Percentiles rank a stretch among this genome's conserved stretches.
Evolutionary conservation across 1,140 invertebrate species (phyloP).

Genomic region (Drosophila oshimai): DNA sequence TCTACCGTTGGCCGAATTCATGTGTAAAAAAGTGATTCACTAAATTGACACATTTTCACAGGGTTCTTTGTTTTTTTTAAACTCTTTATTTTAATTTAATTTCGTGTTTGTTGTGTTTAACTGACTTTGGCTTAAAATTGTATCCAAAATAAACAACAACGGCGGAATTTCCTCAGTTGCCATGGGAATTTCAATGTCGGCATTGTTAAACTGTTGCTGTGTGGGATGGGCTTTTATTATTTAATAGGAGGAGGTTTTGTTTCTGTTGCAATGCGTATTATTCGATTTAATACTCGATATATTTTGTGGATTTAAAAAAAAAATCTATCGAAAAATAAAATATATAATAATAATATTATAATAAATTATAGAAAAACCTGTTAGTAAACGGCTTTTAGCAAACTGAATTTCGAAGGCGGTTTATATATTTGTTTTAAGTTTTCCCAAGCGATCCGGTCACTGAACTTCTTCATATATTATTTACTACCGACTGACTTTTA

Average conservation of each 20-base stretch:
- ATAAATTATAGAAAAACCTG: no score
- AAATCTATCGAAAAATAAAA: neutral
- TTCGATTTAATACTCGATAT: neutral
- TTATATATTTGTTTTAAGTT: neutral
- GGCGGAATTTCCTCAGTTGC: conserved; percentile 65
- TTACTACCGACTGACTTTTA: conserved; percentile 7
- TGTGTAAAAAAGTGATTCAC: conserved; percentile 44
- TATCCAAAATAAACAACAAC: conserved; percentile 78
- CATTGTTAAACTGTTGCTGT: conserved; percentile 73
- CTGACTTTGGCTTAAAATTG: conserved; percentile 42
- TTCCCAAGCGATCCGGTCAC: neutral
- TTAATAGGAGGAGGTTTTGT: neutral
- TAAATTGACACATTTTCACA: conserved; percentile 55
- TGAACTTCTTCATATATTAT: conserved; percentile 8
- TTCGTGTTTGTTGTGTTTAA: conserved; percentile 4
- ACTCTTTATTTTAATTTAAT: conserved; percentile 3
- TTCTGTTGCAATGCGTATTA: neutral
- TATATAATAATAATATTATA: no score
- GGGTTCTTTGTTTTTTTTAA: neutral
- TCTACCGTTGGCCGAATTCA: conserved; percentile 16
- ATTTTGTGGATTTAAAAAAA: neutral
- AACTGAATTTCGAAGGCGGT: no score
- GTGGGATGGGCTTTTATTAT: conserved; percentile 1
- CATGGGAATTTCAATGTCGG: conserved; percentile 62
- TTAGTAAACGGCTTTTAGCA: no score